phyloP scores from a whole-genome alignment of 2,797 vertebrate genomes.

The Galaxias olidus region DNA sequence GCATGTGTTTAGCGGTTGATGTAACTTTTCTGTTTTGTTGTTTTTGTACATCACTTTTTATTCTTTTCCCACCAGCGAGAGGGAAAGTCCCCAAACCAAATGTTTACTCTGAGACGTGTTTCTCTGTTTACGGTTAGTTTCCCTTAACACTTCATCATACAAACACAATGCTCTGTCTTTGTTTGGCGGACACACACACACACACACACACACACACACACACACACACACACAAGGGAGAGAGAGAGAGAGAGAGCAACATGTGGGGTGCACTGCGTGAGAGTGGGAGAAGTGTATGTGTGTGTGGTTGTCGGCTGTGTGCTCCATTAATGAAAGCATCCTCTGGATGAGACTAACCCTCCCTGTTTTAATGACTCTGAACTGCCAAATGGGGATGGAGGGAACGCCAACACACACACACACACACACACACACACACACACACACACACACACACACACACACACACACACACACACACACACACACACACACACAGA shows the following conservation, averaged over 20 bases:
- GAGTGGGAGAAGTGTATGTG: slow-evolving; percentile 46
- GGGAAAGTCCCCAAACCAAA: no score
- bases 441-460: slow-evolving; percentile 13
- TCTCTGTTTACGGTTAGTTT: no score
- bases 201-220: not conserved
- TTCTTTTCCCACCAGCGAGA: slow-evolving; percentile 16
- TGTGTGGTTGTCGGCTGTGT: slow-evolving; percentile 47
- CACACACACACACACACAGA: slow-evolving; percentile 13
- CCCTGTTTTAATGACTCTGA: slow-evolving; percentile 74
- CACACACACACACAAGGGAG: not conserved
- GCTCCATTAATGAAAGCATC: slow-evolving; percentile 68
- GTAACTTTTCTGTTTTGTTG: slow-evolving; percentile 62
- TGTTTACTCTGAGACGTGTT: no score
- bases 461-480: slow-evolving; percentile 25
- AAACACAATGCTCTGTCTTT: no score
- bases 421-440: slow-evolving; percentile 22
- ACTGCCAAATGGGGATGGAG: slow-evolving; percentile 65
- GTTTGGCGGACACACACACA: not conserved
- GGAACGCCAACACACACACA: slow-evolving; percentile 19
- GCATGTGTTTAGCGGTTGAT: slow-evolving; percentile 64
- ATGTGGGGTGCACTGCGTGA: slow-evolving; percentile 23
- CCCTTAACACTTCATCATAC: no score
- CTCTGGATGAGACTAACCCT: slow-evolving; percentile 59
- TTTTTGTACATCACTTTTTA: slow-evolving; percentile 61
- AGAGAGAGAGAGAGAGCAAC: slow-evolving; percentile 21